Base-by-base conservation (phyloP, 2,113 vertebrate genomes). In the Trogon surrucura region DNA sequence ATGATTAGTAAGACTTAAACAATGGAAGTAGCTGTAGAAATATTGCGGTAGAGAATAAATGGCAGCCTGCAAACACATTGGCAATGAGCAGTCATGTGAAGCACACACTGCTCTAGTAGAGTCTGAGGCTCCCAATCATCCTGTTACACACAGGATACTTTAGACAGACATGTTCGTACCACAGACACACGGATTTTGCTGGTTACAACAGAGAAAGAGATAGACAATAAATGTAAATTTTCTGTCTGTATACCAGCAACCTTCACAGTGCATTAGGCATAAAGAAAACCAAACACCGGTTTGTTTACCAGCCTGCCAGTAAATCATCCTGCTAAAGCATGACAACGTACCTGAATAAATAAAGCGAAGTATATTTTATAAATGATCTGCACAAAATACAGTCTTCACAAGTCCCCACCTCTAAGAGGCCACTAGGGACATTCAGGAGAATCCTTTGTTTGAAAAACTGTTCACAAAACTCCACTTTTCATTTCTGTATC, bases 141-240 rank as follows among this genome's bases (percentile, higher is more conserved):
- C 60, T 41, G 22, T 60, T 17, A 9, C 1, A 16, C 29, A 22
- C 10, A n/a, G 30, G 15, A 4, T 18, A 5, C 3, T 2, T 8
- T 2, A 6, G 10, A 41, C 47, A 73, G 19, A 38, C 9, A 2
- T 0, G 13, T 9, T 25, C 56, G 10, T 5, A 20, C 3, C 32
- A 12, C 8, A 1, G 16, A 8, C 26, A 9, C 47, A 29, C 22
- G 50, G 38, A 20, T 34, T n/a, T 56, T 83, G 25, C 62, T 41
- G 57, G 23, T 22, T 62, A 13, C 8, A 36, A 6, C n/a, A 41
- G 8, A 38, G 50, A 26, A 11, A 10, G 18, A 9, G 11, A 44
- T 15, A 64, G 32, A 15, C 26, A 47, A 44, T 4, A 60, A 45
- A 27, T 5, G 4, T 1, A 47, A 61, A 10, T 32, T 60, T 71